Percentiles rank a stretch among this genome's conserved stretches.
Evolutionary conservation across 2,113 vertebrate species (phyloP).

Genomic region (Budorcas taxicolor): DNA sequence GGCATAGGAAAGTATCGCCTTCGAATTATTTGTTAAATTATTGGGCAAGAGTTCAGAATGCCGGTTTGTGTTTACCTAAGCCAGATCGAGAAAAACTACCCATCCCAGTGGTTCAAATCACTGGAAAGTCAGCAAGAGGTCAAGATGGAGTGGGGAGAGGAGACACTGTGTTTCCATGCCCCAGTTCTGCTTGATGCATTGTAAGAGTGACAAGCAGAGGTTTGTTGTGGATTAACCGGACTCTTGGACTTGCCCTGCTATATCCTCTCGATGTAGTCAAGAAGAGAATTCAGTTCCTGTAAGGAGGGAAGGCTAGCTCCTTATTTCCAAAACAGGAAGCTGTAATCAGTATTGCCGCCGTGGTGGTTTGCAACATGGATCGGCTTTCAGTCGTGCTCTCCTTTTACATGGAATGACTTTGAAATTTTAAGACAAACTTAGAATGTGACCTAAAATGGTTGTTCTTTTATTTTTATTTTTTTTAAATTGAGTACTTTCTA

Average conservation of each 20-base stretch:
- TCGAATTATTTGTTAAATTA: neutral
- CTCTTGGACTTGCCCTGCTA: neutral
- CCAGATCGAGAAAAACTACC: neutral
- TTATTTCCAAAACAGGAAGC: neutral
- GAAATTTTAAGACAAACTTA: neutral
- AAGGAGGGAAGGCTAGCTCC: neutral
- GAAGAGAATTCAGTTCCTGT: neutral
- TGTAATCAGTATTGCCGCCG: neutral
- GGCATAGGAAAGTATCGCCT: neutral
- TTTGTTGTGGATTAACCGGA: neutral
- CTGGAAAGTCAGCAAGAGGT: neutral
- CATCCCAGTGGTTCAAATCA: neutral
- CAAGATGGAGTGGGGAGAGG: neutral
- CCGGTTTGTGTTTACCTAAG: neutral
- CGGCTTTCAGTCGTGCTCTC: neutral
- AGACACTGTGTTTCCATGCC: neutral
- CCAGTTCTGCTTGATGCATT: neutral
- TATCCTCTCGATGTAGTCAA: neutral
- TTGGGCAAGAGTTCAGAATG: neutral
- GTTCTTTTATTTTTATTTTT: neutral
- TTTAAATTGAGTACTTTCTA: neutral
- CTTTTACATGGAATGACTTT: neutral
- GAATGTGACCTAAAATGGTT: neutral
- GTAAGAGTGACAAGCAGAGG: neutral
- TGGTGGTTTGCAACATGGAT: neutral